Percentiles rank a stretch among this genome's conserved stretches.
phyloP scores from a whole-genome alignment of 2,113 vertebrate genomes.

The Fregetta grallaria region DNA sequence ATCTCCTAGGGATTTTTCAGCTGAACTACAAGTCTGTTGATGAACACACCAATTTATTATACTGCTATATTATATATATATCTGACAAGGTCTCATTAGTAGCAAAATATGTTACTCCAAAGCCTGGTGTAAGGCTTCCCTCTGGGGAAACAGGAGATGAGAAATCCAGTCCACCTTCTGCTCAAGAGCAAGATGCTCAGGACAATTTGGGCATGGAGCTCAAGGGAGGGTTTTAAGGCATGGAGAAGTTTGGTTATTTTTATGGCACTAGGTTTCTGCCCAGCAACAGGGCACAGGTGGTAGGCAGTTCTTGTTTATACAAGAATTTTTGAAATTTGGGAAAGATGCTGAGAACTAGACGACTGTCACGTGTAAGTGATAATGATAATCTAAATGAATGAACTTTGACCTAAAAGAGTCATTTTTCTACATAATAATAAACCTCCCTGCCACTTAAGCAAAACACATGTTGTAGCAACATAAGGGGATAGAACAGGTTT shows the following conservation, averaged over 20 bases:
- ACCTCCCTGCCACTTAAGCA: not conserved
- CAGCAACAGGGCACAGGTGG: not conserved
- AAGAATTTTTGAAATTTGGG: not conserved
- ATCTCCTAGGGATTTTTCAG: not conserved
- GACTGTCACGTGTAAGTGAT: not conserved
- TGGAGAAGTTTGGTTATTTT: accelerated
- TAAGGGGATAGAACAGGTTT: not conserved
- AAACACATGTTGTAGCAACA: not conserved
- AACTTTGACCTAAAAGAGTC: not conserved
- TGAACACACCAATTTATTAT: not conserved
- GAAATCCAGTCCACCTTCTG: not conserved
- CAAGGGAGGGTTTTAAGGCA: not conserved
- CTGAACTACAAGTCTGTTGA: not conserved
- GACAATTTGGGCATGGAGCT: not conserved
- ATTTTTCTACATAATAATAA: not conserved
- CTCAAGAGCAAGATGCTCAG: not conserved
- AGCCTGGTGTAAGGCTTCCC: not conserved
- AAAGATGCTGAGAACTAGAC: not conserved
- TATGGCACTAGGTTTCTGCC: not conserved
- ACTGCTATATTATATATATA: not conserved
- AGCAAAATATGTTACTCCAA: not conserved
- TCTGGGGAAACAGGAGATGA: not conserved
- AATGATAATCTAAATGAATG: not conserved
- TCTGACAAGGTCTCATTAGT: not conserved
- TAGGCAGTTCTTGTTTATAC: not conserved